phyloP scores from a whole-genome alignment of 2,113 vertebrate species.

The Alexandromys fortis region DNA sequence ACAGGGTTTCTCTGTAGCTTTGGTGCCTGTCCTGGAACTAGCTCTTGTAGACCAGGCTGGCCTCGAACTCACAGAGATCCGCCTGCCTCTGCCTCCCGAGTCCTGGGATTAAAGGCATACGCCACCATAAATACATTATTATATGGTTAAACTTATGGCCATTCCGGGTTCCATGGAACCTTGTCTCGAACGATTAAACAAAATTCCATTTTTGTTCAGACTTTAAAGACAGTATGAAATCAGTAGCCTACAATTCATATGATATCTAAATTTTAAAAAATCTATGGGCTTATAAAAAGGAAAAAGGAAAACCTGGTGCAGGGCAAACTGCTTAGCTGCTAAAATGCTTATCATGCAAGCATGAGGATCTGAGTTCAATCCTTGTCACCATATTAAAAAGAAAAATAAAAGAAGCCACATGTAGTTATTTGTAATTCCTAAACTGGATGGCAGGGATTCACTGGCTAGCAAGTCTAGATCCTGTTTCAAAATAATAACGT shows the following conservation, averaged over 20 bases:
- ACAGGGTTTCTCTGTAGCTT: no score
- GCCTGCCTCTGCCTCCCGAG: no score
- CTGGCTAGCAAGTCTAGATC: neutral
- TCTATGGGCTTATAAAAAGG: neutral
- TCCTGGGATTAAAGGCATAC: no score
- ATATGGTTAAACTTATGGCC: neutral
- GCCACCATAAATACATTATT: neutral
- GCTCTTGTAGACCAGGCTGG: no score
- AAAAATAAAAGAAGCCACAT: neutral
- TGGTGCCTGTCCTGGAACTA: no score
- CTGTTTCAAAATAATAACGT: neutral
- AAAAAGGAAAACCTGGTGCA: neutral
- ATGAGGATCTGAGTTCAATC: neutral
- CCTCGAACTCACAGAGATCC: no score
- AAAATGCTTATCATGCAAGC: neutral
- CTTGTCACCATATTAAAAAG: neutral
- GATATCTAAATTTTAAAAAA: neutral
- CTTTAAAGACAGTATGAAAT: neutral
- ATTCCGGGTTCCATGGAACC: neutral
- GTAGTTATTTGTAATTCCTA: neutral
- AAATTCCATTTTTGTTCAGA: neutral
- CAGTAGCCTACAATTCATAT: neutral
- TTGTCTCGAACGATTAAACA: neutral
- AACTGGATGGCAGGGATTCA: neutral
- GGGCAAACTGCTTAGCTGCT: neutral